phyloP scores from a whole-genome alignment of 1,140 invertebrate genomes.

The Archivesica marissinica region DNA sequence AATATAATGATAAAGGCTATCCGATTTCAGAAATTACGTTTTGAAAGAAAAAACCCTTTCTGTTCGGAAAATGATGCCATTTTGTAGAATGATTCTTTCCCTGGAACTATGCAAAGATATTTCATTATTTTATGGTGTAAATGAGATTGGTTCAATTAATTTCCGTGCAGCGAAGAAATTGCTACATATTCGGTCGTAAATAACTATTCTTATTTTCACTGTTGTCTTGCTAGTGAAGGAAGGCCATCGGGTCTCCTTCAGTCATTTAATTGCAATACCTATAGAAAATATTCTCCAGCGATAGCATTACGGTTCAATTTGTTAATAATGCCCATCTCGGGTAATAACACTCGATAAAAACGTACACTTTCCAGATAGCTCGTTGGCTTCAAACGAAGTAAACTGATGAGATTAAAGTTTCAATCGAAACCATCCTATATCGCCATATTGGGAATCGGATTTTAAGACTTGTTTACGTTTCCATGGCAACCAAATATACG shows the following conservation, averaged over 20 bases:
- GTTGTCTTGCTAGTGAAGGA: too few relatives aligned
- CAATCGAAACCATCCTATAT: slow-evolving; percentile 49
- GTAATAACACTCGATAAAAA: slow-evolving; percentile 12
- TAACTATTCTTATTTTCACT: too few relatives aligned
- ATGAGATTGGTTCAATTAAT: too few relatives aligned
- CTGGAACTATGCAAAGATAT: too few relatives aligned
- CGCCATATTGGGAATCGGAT: slow-evolving; percentile 54
- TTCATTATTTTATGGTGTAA: too few relatives aligned
- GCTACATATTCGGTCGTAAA: too few relatives aligned
- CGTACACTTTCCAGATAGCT: slow-evolving; percentile 9
- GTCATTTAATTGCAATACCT: too few relatives aligned
- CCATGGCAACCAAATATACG: slow-evolving; percentile 61
- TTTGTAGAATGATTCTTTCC: too few relatives aligned
- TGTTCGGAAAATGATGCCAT: not conserved
- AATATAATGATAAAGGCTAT: not conserved
- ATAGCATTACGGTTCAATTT: not conserved
- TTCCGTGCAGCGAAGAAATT: too few relatives aligned
- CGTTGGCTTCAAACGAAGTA: slow-evolving; percentile 6
- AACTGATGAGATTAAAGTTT: slow-evolving; percentile 54
- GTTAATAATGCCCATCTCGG: not conserved
- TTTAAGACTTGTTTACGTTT: slow-evolving; percentile 63
- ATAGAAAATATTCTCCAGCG: not conserved
- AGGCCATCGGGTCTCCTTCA: too few relatives aligned
- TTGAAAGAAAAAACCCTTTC: not conserved
- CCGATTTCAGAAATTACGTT: slow-evolving; percentile 31